phyloP scores from a whole-genome alignment of 2,797 vertebrate species.

The Triplophysa yarkandensis region DNA sequence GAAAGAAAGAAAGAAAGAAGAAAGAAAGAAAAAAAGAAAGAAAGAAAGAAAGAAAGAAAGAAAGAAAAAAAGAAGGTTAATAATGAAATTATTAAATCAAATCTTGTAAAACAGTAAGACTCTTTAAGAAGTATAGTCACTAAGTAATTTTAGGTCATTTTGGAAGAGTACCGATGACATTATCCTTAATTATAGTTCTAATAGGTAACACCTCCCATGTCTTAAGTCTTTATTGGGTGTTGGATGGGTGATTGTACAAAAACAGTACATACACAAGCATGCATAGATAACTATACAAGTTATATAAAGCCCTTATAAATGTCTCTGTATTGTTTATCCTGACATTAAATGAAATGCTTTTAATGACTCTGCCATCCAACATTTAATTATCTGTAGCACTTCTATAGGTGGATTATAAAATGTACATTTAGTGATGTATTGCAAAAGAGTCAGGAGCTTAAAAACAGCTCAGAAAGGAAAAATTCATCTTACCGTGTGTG shows the following conservation, averaged over 20 bases:
- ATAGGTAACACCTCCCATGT: background rate
- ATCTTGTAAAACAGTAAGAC: background rate
- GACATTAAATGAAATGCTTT: too few relatives aligned
- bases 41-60: too few relatives aligned
- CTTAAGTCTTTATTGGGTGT: background rate
- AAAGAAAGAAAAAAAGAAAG: too few relatives aligned
- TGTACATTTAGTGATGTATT: too few relatives aligned
- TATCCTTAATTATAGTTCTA: background rate
- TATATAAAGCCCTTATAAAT: background rate
- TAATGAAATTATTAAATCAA: background rate
- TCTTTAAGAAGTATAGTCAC: background rate
- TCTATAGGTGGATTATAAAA: too few relatives aligned
- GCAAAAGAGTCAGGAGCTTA: too few relatives aligned
- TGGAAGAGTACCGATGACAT: background rate
- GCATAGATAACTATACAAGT: background rate
- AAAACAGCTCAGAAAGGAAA: background rate
- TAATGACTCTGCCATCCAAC: too few relatives aligned
- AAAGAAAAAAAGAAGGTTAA: too few relatives aligned
- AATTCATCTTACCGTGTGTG: constrained; percentile 25
- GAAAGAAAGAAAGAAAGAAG: too few relatives aligned
- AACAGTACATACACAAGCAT: background rate
- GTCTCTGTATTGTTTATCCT: too few relatives aligned
- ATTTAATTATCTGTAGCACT: too few relatives aligned
- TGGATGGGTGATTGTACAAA: background rate
- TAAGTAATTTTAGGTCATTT: background rate